Evolutionary conservation across 2,888 invertebrate species (phyloP).

Genomic region (Drosophila emarginata): DNA sequence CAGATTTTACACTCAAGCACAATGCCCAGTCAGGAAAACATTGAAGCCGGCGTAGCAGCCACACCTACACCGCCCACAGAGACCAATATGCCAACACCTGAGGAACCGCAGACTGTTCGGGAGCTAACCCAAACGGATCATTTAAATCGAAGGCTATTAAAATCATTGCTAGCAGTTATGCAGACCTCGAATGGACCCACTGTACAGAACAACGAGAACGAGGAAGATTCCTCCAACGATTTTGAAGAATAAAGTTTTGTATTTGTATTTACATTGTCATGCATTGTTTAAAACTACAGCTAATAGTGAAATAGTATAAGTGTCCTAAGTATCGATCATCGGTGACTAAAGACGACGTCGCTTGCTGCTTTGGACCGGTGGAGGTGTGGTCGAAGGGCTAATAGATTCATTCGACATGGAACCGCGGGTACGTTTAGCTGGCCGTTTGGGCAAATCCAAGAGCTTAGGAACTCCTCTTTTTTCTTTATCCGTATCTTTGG

Average conservation of each 20-base stretch:
- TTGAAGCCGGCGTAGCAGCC: slow-evolving; percentile 44
- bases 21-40: slow-evolving; percentile 75
- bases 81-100: slow-evolving; percentile 18
- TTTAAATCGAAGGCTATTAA: slow-evolving; percentile 74
- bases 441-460: slow-evolving; percentile 79
- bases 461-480: slow-evolving; percentile 79
- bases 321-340: slow-evolving; percentile 23
- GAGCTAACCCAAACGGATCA: slow-evolving; percentile 80
- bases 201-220: slow-evolving; percentile 17
- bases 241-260: slow-evolving; percentile 65
- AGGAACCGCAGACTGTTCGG: slow-evolving; percentile 52
- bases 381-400: slow-evolving; percentile 82
- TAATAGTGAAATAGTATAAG: slow-evolving; percentile 29
- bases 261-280: slow-evolving; percentile 50
- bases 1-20: slow-evolving; percentile 12
- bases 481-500: slow-evolving; percentile 81
- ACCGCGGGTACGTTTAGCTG: slow-evolving; percentile 82
- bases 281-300: slow-evolving; percentile 39
- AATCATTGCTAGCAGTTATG: slow-evolving; percentile 75
- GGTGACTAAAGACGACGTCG: slow-evolving; percentile 79
- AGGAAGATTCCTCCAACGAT: slow-evolving; percentile 57
- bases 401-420: slow-evolving; percentile 82
- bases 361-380: slow-evolving; percentile 79
- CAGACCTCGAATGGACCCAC: slow-evolving; percentile 50
- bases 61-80: slow-evolving; percentile 25